Evolutionary conservation across 64 coral and sea anemone genomes (phyloP), one percentile per base, ranked within the genome.

Genomic region (Anthopleura sola): DNA sequence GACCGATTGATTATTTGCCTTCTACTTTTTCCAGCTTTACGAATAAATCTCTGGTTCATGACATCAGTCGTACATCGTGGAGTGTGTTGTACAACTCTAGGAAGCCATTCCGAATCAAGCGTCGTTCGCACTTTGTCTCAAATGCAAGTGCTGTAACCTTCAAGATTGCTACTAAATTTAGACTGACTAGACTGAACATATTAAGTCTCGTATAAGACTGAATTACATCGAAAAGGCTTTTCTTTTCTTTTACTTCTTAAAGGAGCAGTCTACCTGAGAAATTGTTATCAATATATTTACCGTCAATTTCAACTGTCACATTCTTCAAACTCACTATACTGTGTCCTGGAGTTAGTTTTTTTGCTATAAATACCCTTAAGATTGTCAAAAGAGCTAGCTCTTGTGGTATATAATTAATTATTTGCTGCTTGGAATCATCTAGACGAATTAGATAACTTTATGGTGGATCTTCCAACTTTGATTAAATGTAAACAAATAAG

Each of bases 401-500:
- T 34, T 71, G 66, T 71, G 7, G 66, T 10, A 71, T 71, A 71
- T 71, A 31, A 71, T 71, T 71, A 71, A 71, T 71, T 32, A 71
- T 71, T 71, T 71, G 66, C 66, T 32, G n/a, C 28, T 71, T 32
- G 66, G 66, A 71, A 32, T 71, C 26, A 71, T 34, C 66, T 33
- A 71, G 66, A 71, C 66, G 9, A 0, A 2, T 71, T 32, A 32
- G n/a, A 26, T 33, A 71, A 69, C n/a, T 33, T 71, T 13, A 32
- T 33, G 29, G 66, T 71, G 66, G 29, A 32, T 71, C 31, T 71
- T 13, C 31, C 28, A 71, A 79, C 76, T 79, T 79, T 79, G 36
- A 44, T n/a, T 36, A 40, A 40, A 79, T 79, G 76, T 79, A 79
- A 79, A 79, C 76, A 79, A 79, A 79, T 37, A 44, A 44, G 54